Conservation (phyloP, 2,888 invertebrate genomes). For the Trissolcus brochymenae region DNA sequence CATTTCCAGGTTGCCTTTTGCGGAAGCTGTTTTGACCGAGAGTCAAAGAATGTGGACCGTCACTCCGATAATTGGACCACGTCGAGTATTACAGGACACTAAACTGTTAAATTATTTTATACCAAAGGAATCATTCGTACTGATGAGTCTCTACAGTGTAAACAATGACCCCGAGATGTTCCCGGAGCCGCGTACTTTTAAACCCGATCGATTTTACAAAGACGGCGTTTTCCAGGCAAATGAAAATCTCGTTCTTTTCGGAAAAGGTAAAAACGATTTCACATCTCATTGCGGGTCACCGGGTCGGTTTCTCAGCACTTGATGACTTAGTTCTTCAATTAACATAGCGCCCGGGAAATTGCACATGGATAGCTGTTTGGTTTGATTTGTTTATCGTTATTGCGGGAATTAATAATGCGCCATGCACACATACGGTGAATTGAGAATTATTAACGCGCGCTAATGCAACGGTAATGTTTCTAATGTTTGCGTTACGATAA, state of each 20-base stretch:
- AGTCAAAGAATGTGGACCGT: conserved; percentile 75
- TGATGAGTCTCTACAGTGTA: conserved; percentile 79
- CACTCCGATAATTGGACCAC: conserved; percentile 76
- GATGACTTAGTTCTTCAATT: background rate
- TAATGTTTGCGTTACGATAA: conserved; percentile 18
- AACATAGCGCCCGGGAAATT: too few relatives aligned
- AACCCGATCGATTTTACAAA: conserved; percentile 81
- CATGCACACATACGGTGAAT: background rate
- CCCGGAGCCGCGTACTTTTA: conserved; percentile 80
- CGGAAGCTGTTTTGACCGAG: conserved; percentile 77
- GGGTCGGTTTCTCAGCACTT: too few relatives aligned
- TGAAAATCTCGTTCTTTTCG: conserved; percentile 73
- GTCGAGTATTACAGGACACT: conserved; percentile 78
- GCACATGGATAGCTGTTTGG: background rate
- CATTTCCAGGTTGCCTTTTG: conserved; percentile 75
- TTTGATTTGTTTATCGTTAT: conserved; percentile 18
- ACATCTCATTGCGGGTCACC: background rate
- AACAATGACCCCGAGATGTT: conserved; percentile 80
- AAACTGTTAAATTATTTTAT: conserved; percentile 78
- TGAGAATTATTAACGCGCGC: conserved; percentile 8
- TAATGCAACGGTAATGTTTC: conserved; percentile 22
- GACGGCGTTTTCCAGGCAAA: conserved; percentile 63
- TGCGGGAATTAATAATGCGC: background rate
- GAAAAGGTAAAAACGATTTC: conserved; percentile 69
- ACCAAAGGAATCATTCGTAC: conserved; percentile 78